Conservation (phyloP, 2,888 invertebrate species). For the Nephrotoma flavescens region DNA sequence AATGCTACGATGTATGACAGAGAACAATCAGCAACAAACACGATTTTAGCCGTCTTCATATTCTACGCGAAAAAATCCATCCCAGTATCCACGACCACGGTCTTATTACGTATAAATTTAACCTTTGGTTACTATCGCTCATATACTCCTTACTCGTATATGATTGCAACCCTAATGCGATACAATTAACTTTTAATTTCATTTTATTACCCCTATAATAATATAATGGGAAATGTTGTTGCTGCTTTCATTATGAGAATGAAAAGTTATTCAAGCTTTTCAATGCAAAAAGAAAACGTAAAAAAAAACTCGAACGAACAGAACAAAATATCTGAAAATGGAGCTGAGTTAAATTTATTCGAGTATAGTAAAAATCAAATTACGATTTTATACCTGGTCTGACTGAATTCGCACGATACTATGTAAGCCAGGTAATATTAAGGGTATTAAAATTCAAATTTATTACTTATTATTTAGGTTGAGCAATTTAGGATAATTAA, state of each 20-base stretch:
- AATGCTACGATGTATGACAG: too few species aligned
- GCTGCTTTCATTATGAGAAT: not conserved
- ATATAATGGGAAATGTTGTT: not conserved
- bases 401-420: not conserved
- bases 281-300: not conserved
- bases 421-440: not conserved
- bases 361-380: not conserved
- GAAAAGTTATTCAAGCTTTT: not conserved
- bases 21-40: too few species aligned
- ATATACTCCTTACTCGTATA: not conserved
- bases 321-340: not conserved
- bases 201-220: not conserved
- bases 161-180: not conserved
- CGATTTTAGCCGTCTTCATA: too few species aligned
- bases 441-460: not conserved
- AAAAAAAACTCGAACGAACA: not conserved
- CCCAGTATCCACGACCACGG: too few species aligned
- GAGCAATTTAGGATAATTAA: not conserved
- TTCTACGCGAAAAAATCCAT: too few species aligned
- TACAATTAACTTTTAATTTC: not conserved
- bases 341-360: not conserved
- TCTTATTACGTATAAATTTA: too few species aligned
- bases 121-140: too few species aligned
- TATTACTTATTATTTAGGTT: not conserved
- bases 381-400: not conserved